Evolutionary conservation across 2,113 vertebrate species (phyloP).

Genomic region (Rana temporaria): DNA sequence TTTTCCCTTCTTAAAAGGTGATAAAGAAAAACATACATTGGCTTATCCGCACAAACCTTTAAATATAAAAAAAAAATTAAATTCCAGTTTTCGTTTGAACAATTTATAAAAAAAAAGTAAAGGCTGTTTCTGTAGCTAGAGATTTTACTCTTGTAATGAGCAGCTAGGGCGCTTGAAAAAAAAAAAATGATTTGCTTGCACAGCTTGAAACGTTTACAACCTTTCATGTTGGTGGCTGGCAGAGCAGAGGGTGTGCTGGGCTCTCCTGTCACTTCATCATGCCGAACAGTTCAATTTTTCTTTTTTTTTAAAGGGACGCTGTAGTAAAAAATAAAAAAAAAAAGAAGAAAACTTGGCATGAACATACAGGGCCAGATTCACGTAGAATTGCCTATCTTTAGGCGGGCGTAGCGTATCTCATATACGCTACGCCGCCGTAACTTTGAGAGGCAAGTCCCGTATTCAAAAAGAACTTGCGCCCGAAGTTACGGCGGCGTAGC

Average conservation of each 20-base stretch:
- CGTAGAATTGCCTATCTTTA: too few relatives aligned
- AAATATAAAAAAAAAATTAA: background rate
- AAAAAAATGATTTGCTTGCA: constrained; percentile 68
- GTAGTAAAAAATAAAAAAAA: too few relatives aligned
- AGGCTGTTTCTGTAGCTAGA: constrained; percentile 65
- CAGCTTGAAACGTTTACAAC: constrained; percentile 73
- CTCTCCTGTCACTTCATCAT: constrained; percentile 74
- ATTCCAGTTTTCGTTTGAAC: constrained; percentile 53
- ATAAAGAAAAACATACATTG: constrained; percentile 32
- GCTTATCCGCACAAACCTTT: background rate
- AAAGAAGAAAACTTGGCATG: too few relatives aligned
- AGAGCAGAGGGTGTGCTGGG: constrained; percentile 64
- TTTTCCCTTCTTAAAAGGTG: constrained; percentile 2
- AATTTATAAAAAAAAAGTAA: constrained; percentile 66
- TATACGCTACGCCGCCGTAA: too few relatives aligned
- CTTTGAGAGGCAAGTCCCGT: too few relatives aligned
- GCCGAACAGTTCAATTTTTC: constrained; percentile 63
- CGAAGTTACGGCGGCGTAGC: too few relatives aligned
- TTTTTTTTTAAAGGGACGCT: constrained; percentile 38
- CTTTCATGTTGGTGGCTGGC: constrained; percentile 71
- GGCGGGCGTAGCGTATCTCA: too few relatives aligned
- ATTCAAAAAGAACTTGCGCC: too few relatives aligned
- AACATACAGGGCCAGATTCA: too few relatives aligned
- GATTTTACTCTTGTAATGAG: constrained; percentile 64
- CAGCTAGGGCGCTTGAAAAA: constrained; percentile 66